Percentiles rank a stretch among this genome's conserved stretches.
Evolutionary conservation across 1,140 invertebrate genomes (phyloP).

Genomic region (Nebria ingens): DNA sequence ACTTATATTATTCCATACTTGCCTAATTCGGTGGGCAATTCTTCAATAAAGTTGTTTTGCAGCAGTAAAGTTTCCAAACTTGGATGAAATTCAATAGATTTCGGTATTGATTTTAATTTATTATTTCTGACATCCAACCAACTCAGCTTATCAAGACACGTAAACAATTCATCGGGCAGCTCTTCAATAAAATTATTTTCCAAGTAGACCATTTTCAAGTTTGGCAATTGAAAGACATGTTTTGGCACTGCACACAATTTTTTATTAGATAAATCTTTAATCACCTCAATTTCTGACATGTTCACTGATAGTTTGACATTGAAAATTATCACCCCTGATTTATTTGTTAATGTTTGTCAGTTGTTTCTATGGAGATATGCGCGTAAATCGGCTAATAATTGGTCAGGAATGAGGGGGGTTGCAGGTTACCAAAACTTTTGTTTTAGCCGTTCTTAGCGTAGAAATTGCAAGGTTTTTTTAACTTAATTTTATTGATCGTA

Average conservation of each 20-base stretch:
- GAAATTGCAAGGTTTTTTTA: too few species aligned
- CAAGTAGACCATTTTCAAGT: conserved; percentile 33
- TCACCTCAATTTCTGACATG: conserved; percentile 27
- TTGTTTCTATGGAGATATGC: too few species aligned
- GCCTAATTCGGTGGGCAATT: conserved; percentile 29
- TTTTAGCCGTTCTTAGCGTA: too few species aligned
- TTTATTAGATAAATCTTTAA: conserved; percentile 23
- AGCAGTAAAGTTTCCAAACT: conserved; percentile 31
- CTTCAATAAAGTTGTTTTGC: conserved; percentile 27
- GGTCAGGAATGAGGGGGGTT: too few species aligned
- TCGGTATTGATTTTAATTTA: conserved; percentile 25
- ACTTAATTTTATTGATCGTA: too few species aligned
- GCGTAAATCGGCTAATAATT: too few species aligned
- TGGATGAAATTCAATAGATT: conserved; percentile 28
- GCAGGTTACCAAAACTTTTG: too few species aligned
- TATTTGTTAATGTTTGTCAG: too few species aligned
- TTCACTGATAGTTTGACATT: conserved; percentile 9
- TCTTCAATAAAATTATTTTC: conserved; percentile 28
- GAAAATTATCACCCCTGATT: too few species aligned
- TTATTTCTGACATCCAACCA: conserved; percentile 36
- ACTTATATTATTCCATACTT: conserved; percentile 12
- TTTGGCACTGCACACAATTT: conserved; percentile 23
- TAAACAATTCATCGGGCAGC: conserved; percentile 31
- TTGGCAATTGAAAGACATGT: conserved; percentile 22
- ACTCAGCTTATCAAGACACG: conserved; percentile 26